Conservation (phyloP, 35 echinoderm and acorn worm genomes). For the Strongylocentrotus purpuratus region DNA sequence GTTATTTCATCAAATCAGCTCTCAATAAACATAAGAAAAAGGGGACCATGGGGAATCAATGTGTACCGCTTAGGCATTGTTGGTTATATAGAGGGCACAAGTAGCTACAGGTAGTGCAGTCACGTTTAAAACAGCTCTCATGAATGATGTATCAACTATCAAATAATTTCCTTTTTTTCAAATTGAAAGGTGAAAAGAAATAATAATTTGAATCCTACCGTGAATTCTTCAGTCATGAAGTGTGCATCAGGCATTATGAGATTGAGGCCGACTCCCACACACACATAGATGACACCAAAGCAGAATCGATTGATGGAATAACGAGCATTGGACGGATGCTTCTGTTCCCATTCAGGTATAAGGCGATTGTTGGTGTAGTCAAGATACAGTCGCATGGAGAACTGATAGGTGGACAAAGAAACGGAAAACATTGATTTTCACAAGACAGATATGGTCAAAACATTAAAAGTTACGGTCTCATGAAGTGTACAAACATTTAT, state of each 20-base stretch:
- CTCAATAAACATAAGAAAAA: too few relatives aligned
- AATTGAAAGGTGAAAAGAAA: not conserved
- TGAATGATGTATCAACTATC: too few relatives aligned
- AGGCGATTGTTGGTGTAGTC: conserved; percentile 64
- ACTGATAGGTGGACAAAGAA: conserved; percentile 26
- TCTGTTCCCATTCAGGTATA: conserved; percentile 26
- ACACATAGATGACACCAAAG: conserved; percentile 31
- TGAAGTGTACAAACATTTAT: too few relatives aligned
- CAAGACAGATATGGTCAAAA: too few relatives aligned
- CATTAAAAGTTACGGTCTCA: not conserved
- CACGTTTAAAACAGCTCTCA: too few relatives aligned
- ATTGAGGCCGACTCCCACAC: not conserved
- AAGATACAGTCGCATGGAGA: conserved; percentile 74
- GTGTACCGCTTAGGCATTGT: too few relatives aligned
- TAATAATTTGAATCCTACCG: conserved; percentile 35
- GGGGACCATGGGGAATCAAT: too few relatives aligned
- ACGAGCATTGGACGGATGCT: conserved; percentile 45
- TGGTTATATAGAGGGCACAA: too few relatives aligned
- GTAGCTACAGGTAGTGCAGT: too few relatives aligned
- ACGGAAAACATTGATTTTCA: not conserved
- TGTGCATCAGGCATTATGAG: conserved; percentile 33
- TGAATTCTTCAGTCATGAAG: conserved; percentile 65
- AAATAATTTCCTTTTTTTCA: too few relatives aligned
- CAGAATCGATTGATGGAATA: conserved; percentile 58
- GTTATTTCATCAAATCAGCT: too few relatives aligned